Base-by-base conservation (phyloP, 1,140 invertebrate species). In the Polypedilum pembai region DNA sequence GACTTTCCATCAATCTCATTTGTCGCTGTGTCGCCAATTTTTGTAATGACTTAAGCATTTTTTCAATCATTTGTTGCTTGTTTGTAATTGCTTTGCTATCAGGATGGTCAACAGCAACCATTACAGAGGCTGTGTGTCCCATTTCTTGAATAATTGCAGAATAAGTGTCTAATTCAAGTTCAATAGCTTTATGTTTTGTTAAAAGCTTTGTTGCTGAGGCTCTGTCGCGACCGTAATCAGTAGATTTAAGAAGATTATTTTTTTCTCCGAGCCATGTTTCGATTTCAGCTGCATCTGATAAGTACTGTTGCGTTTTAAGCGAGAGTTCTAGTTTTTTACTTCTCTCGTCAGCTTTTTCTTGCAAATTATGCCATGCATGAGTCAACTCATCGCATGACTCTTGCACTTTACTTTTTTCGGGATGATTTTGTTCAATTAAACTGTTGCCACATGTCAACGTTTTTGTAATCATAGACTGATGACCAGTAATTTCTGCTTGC, bases 141-240 rank as follows among this genome's bases (percentile, higher is more conserved):
- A 98, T 95, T 86, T 96, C 94, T 15, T 89, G 89, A 4, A 97
- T 91, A 73, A 98, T 94, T 17, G 92, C 93, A 77, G 90, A 91
- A 83, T 98, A 98, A 2, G 94, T 95, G 79, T 98, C 95, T 76
- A 98, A 83, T 83, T 98, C 95, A 21, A 97, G 84, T 79, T 98
- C 94, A 56, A 96, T 85, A 33, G 93, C 91, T 85, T 96, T 96
- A 80, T 97, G 94, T 82, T 94, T 95, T 7, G 95, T 95, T 1
- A 97, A 84, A 45, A 97, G 84, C 84, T 95, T 96, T 15, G 93
- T 93, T 56, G 94, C 94, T 12, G 93, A 88, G 80, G 95, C 92
- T 72, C 94, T 87, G 84, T 98, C 95, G 41, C 92, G 86, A 18
- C 94, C 94, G 78, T 91, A 92, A 81, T 96, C 94, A 5, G 88